phyloP scores from a whole-genome alignment of 2,888 invertebrate genomes.

The Tetragnatha montana region DNA sequence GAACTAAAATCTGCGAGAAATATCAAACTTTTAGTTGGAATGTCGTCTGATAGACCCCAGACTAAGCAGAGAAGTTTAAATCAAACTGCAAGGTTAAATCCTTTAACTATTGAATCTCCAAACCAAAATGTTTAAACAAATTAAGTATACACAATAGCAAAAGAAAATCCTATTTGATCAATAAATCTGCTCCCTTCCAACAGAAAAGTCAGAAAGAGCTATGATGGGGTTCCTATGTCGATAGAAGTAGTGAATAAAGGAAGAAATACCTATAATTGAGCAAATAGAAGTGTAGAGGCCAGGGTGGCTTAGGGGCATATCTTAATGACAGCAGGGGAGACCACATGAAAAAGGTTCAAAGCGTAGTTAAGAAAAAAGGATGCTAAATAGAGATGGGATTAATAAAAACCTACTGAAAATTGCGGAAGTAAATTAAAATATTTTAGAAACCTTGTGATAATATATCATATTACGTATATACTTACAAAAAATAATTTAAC shows the following conservation, averaged over 20 bases:
- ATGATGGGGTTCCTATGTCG: not conserved
- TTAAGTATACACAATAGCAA: not conserved
- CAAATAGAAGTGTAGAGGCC: conserved; percentile 23
- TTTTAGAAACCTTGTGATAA: no score
- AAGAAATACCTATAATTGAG: conserved; percentile 46
- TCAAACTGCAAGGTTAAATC: no score
- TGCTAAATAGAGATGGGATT: not conserved
- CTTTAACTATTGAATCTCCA: no score
- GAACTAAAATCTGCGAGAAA: no score
- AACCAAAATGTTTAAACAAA: not conserved
- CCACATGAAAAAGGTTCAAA: conserved; percentile 24
- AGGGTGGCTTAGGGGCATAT: conserved; percentile 28
- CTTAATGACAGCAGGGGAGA: conserved; percentile 36
- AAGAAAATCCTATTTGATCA: not conserved
- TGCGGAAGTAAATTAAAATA: no score
- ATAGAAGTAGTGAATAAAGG: conserved; percentile 21
- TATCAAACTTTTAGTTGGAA: no score
- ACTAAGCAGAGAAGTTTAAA: no score
- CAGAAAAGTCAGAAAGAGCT: not conserved
- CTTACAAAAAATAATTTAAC: no score
- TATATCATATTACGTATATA: no score
- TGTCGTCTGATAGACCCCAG: no score
- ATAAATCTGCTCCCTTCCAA: not conserved
- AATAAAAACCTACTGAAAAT: no score
- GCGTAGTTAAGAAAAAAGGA: conserved; percentile 4